Evolutionary conservation across 1,140 invertebrate genomes (phyloP).

Genomic region (Atta texana): DNA sequence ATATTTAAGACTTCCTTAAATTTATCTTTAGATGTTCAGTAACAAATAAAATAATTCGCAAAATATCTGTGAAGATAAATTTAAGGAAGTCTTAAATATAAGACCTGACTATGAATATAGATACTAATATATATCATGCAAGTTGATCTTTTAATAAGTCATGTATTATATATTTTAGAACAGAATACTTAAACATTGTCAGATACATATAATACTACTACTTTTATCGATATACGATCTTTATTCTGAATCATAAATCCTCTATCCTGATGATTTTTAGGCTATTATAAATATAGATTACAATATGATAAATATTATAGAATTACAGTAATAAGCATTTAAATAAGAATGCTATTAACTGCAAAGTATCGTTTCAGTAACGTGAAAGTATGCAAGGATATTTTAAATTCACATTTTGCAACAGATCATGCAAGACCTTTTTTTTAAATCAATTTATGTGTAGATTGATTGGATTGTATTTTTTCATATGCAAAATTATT

Average conservation of each 20-base stretch:
- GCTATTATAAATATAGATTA: neutral
- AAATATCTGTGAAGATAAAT: no score
- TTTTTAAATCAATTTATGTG: no score
- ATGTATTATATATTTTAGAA: neutral
- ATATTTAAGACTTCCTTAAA: no score
- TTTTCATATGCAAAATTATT: constrained; percentile 65
- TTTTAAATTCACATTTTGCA: neutral
- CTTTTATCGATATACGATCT: neutral
- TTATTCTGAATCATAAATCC: neutral
- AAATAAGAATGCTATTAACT: neutral
- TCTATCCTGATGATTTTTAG: neutral
- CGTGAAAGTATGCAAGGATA: neutral
- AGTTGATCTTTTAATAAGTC: neutral
- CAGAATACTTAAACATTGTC: neutral
- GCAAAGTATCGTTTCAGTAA: neutral
- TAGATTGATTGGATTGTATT: neutral
- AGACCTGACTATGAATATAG: no score
- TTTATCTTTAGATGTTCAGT: no score
- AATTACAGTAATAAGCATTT: neutral
- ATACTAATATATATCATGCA: neutral
- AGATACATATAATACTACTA: neutral
- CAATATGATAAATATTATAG: neutral
- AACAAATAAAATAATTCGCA: no score
- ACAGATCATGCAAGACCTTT: neutral
- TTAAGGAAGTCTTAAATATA: no score